Evolutionary conservation across 2,888 invertebrate genomes (phyloP), one percentile per base, ranked within the genome.

Genomic region (Tachystola acroxantha): DNA sequence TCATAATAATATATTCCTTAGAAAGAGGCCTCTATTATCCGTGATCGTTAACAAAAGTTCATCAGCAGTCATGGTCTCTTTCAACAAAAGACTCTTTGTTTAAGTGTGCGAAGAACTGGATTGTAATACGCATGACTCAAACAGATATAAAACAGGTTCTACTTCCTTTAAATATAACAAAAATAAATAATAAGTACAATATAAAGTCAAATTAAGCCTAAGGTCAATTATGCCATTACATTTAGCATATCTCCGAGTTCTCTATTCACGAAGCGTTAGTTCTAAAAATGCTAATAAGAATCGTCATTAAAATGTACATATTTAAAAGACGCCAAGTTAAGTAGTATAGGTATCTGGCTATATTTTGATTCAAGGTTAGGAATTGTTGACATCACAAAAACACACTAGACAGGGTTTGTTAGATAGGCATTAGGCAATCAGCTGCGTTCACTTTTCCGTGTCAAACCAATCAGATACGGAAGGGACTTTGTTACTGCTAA

Each of bases 381-480:
- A n/a, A 30, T 30, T 30, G 30, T 30, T 30, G 30, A 16, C 30
- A 30, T 30, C 19, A 30, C 30, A 19, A 19, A 30, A 30, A 16
- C 9, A 30, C 7, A 30, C 3, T 26, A 10, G 10, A 26, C 2
- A 26, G 10, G 26, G 2, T n/a, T n/a, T n/a, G 14, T n/a, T 16
- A 30, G 30, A 10, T 30, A n/a, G 30, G 6, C 14, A 9, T 16
- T n/a, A n/a, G n/a, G 10, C 3, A 30, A 19, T 27, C 27, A 19
- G 32, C 7, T 34, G 39, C 27, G 16, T 57, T 54, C 53, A 57
- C 54, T 57, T 57, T 61, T 61, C 52, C 56, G 50, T 61, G 45
- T 46, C 50, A 50, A 59, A 54, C 52, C 56, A 53, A 57, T 61
- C 53, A 49, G 54, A 53, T 51, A 52, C 47, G 47, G 47, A 47